These are phyloP conservation scores for Platalea minor DNA, from an alignment of 2,797 vertebrate species.

Conservation along the genomic window DNA sequence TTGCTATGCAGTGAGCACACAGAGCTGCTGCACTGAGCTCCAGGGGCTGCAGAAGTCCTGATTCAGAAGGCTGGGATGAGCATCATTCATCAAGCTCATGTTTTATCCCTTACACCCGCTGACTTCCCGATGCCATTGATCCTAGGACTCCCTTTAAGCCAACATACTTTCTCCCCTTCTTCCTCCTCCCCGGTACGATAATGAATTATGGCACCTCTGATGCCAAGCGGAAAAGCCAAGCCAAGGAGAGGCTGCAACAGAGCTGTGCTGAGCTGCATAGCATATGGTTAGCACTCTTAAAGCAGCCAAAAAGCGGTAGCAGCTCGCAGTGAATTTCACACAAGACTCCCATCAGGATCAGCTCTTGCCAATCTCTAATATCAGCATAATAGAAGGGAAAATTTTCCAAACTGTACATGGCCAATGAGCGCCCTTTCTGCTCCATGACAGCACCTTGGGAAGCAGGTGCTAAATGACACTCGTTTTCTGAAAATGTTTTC, in stretches of 20 bases:
- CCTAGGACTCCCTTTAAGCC: background rate
- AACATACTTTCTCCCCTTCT: background rate
- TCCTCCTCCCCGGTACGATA: background rate
- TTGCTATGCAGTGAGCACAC: background rate
- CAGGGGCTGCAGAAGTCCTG: background rate
- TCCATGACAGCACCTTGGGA: background rate
- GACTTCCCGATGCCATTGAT: background rate
- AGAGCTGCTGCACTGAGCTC: rapidly evolving
- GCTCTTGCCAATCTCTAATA: slow-evolving; percentile 39
- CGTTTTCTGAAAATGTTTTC: background rate
- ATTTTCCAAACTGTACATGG: background rate
- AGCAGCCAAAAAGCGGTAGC: background rate
- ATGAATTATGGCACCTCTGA: background rate
- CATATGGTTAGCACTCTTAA: background rate
- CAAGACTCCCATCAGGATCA: slow-evolving; percentile 8
- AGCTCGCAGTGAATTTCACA: slow-evolving; percentile 27
- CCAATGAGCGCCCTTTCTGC: rapidly evolving
- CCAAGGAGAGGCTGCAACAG: background rate
- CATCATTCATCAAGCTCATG: background rate
- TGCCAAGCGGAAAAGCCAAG: background rate
- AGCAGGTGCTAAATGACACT: background rate
- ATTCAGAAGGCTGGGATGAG: background rate
- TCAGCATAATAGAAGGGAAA: background rate
- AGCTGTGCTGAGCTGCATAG: background rate
- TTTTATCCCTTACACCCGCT: background rate